A percentile compares a stretch with the other conserved stretches of the same genome.
Evolutionary conservation across 1,140 invertebrate genomes (phyloP).

Genomic region (Drosophila subobscura): DNA sequence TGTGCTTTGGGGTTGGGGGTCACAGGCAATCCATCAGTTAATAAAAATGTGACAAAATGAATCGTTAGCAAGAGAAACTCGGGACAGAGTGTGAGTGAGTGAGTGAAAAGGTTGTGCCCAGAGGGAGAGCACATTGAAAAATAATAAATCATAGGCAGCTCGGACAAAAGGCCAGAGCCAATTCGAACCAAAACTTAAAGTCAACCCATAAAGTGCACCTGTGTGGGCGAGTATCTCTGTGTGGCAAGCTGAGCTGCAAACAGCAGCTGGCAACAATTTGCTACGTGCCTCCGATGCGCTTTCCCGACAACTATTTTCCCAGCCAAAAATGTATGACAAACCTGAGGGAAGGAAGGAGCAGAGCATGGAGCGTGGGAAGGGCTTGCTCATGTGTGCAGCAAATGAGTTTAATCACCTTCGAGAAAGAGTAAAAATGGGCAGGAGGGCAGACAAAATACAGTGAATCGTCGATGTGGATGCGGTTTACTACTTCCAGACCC

Average conservation of each 20-base stretch:
- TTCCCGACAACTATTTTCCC: slow-evolving; percentile 67
- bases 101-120: slow-evolving; percentile 23
- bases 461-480: no score
- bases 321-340: slow-evolving; percentile 61
- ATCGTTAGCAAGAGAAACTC: slow-evolving; percentile 5
- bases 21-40: slow-evolving; percentile 72
- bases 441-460: neutral
- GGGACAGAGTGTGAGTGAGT: neutral
- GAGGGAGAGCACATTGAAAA: slow-evolving; percentile 66
- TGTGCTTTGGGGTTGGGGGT: slow-evolving; percentile 14
- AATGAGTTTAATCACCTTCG: slow-evolving; percentile 79
- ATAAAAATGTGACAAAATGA: slow-evolving; percentile 72
- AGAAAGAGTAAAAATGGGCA: slow-evolving; percentile 47
- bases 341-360: slow-evolving; percentile 4
- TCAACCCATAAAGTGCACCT: slow-evolving; percentile 73
- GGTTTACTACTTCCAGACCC: no score
- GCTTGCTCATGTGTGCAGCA: slow-evolving; percentile 45
- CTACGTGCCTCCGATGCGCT: slow-evolving; percentile 60
- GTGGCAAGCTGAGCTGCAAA: slow-evolving; percentile 13
- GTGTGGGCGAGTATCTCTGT: slow-evolving; percentile 44
- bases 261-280: slow-evolving; percentile 60
- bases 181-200: slow-evolving; percentile 65
- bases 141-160: slow-evolving; percentile 70
- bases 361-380: neutral
- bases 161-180: slow-evolving; percentile 24